phyloP scores from a whole-genome alignment of 2,113 vertebrate genomes.

The Alosa alosa region DNA sequence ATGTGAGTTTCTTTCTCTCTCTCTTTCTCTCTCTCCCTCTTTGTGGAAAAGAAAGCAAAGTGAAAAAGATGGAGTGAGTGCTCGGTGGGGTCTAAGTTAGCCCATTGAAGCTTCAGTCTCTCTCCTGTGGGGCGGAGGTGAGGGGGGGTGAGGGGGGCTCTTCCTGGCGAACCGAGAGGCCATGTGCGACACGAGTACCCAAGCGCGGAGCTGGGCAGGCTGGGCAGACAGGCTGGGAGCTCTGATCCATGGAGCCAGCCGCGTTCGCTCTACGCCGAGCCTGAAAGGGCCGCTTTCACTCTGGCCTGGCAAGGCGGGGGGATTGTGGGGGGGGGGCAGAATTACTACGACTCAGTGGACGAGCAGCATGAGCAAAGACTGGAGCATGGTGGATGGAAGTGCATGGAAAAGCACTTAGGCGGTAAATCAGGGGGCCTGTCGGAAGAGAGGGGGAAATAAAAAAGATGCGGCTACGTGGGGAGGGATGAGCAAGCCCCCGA shows the following conservation, averaged over 20 bases:
- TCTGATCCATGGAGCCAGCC: not conserved
- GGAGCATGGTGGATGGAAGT: conserved; percentile 46
- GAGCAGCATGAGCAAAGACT: conserved; percentile 43
- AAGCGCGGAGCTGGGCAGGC: not conserved
- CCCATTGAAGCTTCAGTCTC: not conserved
- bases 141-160: too few relatives aligned
- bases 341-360: not conserved
- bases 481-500: not conserved
- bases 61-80: not conserved
- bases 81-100: not conserved
- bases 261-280: too few relatives aligned
- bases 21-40: not conserved
- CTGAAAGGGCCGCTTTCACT: not conserved
- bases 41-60: not conserved
- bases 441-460: not conserved
- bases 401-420: conserved; percentile 42
- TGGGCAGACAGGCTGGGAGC: not conserved
- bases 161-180: not conserved
- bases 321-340: not conserved
- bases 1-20: not conserved
- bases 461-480: too few relatives aligned
- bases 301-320: not conserved
- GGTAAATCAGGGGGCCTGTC: conserved; percentile 49
- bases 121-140: conserved; percentile 28
- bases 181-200: not conserved